A percentile compares a stretch with the other conserved stretches of the same genome.
Conservation (phyloP, 2,797 vertebrate genomes). For the Hoplostethus mediterraneus region DNA sequence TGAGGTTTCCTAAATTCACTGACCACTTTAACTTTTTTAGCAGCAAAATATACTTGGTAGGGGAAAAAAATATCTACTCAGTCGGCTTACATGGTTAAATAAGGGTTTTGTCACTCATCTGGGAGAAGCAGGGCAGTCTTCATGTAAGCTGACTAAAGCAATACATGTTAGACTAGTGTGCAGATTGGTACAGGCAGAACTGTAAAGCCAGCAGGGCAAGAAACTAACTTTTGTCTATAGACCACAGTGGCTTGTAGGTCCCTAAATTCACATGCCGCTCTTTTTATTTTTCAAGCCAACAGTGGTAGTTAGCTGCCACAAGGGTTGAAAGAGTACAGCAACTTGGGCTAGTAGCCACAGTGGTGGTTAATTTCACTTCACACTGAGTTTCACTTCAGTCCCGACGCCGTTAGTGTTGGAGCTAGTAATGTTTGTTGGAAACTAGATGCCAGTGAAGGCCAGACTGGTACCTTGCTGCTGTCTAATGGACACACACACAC, state of each 20-base stretch:
- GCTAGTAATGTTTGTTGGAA: background rate
- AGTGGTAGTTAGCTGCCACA: too few relatives aligned
- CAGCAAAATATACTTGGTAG: background rate
- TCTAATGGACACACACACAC: constrained; percentile 9
- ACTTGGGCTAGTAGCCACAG: background rate
- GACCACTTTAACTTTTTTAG: background rate
- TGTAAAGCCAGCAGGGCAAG: background rate
- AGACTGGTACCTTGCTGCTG: constrained; percentile 15
- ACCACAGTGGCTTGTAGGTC: background rate
- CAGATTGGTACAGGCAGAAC: background rate
- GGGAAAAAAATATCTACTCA: background rate
- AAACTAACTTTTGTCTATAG: background rate
- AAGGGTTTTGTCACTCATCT: background rate
- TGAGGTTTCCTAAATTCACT: background rate
- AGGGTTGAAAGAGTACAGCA: background rate
- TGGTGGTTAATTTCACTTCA: background rate
- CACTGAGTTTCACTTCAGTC: background rate
- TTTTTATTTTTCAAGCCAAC: background rate
- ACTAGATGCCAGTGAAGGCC: background rate
- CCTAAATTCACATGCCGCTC: background rate
- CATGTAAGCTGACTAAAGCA: background rate
- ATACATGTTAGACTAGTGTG: background rate
- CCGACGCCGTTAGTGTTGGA: background rate
- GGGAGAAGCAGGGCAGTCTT: background rate
- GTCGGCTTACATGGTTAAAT: background rate